Evolutionary conservation across 2,113 vertebrate species (phyloP).

Genomic region (Chaetodon auriga): DNA sequence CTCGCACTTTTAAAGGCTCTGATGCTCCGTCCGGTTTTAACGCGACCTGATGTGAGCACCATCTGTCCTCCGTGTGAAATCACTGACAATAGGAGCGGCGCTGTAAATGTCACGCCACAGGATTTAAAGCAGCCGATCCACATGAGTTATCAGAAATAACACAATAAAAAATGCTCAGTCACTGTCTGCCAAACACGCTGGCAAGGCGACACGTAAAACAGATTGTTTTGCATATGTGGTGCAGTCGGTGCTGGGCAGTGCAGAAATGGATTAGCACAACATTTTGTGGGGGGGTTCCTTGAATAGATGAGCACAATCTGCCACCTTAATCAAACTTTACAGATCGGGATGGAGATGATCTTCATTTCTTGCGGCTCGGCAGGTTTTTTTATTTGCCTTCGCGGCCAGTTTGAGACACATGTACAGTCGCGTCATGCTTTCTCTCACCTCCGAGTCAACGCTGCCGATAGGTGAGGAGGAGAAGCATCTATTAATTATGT

Average conservation of each 20-base stretch:
- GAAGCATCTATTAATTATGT: too few relatives aligned
- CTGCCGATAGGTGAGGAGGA: too few relatives aligned
- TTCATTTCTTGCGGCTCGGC: background rate
- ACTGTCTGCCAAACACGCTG: conserved; percentile 53
- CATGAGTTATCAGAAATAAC: conserved; percentile 65
- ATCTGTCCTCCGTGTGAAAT: conserved; percentile 50
- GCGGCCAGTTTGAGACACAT: background rate
- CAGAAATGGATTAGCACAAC: conserved; percentile 49
- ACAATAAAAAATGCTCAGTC: conserved; percentile 43
- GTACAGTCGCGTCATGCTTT: too few relatives aligned
- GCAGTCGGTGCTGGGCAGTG: conserved; percentile 26
- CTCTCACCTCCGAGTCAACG: too few relatives aligned
- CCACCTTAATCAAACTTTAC: conserved; percentile 40
- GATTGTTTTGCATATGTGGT: conserved; percentile 63
- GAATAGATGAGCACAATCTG: conserved; percentile 36
- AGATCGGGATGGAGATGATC: conserved; percentile 7
- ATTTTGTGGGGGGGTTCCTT: conserved; percentile 35
- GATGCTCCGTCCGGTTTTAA: conserved; percentile 22
- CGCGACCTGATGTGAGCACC: conserved; percentile 19
- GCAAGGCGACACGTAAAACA: conserved; percentile 54
- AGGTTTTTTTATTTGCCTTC: background rate
- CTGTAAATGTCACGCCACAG: conserved; percentile 39
- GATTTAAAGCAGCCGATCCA: conserved; percentile 50
- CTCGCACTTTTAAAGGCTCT: background rate
- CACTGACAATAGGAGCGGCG: conserved; percentile 12